These are phyloP conservation scores for Cerastoderma edule DNA, from an alignment of 2,888 invertebrate species.

Conservation along the genomic window DNA sequence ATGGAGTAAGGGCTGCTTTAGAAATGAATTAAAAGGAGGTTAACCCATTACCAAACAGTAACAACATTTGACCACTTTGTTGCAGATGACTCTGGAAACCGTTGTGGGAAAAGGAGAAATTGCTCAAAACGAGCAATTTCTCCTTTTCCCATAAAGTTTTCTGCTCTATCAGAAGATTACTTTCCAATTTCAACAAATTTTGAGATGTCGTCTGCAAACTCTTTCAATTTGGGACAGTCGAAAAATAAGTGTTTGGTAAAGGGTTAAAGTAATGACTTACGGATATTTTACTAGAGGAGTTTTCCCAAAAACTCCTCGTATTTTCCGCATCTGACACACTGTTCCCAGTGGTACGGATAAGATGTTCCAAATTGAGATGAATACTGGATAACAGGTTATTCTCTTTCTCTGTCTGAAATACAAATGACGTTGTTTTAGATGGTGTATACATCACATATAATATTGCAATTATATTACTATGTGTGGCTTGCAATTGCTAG, in stretches of 20 bases:
- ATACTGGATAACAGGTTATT: constrained; percentile 70
- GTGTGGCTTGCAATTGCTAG: too few species aligned
- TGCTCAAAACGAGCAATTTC: constrained; percentile 3
- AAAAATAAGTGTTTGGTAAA: background rate
- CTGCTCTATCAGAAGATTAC: background rate
- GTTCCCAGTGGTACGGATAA: constrained; percentile 68
- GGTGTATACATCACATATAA: too few species aligned
- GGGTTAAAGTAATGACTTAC: constrained; percentile 64
- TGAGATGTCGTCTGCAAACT: background rate
- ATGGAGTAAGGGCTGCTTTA: too few species aligned
- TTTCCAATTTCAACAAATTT: background rate
- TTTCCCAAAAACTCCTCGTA: constrained; percentile 91
- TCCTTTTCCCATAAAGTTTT: background rate
- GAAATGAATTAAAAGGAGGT: too few species aligned
- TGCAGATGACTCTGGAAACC: too few species aligned
- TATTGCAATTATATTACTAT: too few species aligned
- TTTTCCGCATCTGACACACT: constrained; percentile 87
- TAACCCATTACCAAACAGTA: too few species aligned
- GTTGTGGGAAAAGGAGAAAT: constrained; percentile 8
- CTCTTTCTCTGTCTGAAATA: constrained; percentile 70
- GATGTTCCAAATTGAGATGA: constrained; percentile 74
- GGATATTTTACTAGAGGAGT: constrained; percentile 86
- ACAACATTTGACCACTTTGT: too few species aligned
- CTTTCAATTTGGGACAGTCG: too few species aligned
- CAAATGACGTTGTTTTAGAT: too few species aligned